Evolutionary conservation across 1,140 invertebrate genomes (phyloP).

Genomic region (Drosophila nebulosa): DNA sequence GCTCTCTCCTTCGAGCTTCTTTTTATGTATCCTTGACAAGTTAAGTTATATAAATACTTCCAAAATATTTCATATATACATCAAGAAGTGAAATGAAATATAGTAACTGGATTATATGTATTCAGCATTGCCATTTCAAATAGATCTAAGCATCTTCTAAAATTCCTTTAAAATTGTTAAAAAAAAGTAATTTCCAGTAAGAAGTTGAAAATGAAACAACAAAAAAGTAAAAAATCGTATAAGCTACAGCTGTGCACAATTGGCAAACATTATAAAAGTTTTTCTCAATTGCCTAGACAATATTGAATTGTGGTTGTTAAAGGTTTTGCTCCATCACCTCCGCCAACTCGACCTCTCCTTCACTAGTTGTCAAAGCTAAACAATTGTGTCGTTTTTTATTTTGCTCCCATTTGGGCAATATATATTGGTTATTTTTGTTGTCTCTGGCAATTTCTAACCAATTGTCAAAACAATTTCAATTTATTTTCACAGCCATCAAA

Average conservation of each 20-base stretch:
- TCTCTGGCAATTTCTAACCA: constrained; percentile 35
- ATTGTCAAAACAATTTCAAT: constrained; percentile 72
- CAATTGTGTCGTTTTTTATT: neutral
- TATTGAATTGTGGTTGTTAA: neutral
- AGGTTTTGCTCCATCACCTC: neutral
- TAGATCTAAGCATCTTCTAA: too few species aligned
- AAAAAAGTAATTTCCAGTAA: neutral
- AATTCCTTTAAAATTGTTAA: too few species aligned
- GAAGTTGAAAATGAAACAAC: neutral
- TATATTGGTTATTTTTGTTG: neutral
- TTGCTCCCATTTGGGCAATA: neutral
- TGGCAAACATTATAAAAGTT: neutral
- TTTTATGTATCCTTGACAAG: too few species aligned
- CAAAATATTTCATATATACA: too few species aligned
- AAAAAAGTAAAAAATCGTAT: neutral
- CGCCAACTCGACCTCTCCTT: neutral
- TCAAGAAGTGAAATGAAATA: too few species aligned
- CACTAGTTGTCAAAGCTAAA: neutral
- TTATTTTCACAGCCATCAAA: constrained; percentile 42
- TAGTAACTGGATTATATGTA: too few species aligned
- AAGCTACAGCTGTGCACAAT: neutral
- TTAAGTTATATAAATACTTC: too few species aligned
- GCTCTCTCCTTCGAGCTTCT: too few species aligned
- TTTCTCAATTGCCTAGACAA: neutral
- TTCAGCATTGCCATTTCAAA: too few species aligned